Conservation (phyloP, 2,888 invertebrate species). For the Galerucella nymphaeae region DNA sequence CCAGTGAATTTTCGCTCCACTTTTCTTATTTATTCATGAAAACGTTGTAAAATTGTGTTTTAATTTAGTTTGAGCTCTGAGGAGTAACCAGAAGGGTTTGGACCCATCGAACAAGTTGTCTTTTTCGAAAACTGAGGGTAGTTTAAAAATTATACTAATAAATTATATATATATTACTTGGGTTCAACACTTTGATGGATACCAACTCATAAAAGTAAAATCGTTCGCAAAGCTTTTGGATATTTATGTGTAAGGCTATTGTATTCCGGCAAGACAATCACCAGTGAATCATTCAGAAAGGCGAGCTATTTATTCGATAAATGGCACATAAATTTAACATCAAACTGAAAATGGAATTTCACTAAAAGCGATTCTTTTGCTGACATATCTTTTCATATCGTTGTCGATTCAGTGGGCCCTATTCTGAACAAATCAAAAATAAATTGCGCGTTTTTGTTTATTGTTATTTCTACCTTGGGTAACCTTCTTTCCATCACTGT, state of each 20-base stretch:
- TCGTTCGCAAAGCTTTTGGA: background rate
- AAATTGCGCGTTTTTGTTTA: constrained; percentile 38
- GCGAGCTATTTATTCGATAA: constrained; percentile 43
- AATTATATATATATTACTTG: background rate
- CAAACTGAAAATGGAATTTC: constrained; percentile 46
- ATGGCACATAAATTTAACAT: constrained; percentile 46
- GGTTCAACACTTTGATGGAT: background rate
- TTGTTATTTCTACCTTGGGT: constrained; percentile 20
- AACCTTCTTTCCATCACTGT: background rate
- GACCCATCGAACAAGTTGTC: too few relatives aligned
- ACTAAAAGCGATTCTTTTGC: constrained; percentile 43
- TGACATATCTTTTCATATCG: constrained; percentile 45
- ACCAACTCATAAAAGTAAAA: background rate
- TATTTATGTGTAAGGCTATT: constrained; percentile 39
- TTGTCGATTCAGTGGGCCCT: constrained; percentile 37
- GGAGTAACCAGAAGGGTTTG: too few relatives aligned
- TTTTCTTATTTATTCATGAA: too few relatives aligned
- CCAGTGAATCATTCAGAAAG: constrained; percentile 44
- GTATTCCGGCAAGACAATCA: constrained; percentile 42
- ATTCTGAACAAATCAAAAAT: constrained; percentile 42
- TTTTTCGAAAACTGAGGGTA: background rate
- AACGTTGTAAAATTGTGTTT: too few relatives aligned
- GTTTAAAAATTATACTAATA: background rate
- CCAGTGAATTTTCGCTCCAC: too few relatives aligned
- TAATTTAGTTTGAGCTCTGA: too few relatives aligned